phyloP scores from a whole-genome alignment of 2,797 vertebrate genomes.

The Acanthopagrus latus region DNA sequence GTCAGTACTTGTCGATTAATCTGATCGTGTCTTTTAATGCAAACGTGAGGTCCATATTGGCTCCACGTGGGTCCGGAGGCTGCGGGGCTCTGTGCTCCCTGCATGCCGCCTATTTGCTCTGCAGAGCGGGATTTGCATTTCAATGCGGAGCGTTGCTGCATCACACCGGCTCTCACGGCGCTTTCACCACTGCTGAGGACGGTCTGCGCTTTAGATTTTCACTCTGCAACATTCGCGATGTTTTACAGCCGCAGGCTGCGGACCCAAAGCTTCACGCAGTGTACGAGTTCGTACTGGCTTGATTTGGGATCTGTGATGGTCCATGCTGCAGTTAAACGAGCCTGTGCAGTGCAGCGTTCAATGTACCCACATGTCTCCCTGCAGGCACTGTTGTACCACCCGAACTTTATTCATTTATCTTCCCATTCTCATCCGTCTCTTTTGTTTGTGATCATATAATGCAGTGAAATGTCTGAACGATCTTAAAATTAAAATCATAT shows the following conservation, averaged over 20 bases:
- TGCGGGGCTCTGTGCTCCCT: conserved; percentile 67
- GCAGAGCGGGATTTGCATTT: conserved; percentile 75
- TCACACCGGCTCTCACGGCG: not conserved
- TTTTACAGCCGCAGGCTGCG: not conserved
- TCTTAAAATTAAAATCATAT: not conserved
- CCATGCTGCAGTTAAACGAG: conserved; percentile 1
- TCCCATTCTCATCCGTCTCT: not conserved
- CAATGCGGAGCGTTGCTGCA: conserved; percentile 57
- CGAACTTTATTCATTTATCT: too few species aligned
- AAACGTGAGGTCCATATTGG: conserved; percentile 70
- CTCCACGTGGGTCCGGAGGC: conserved; percentile 65
- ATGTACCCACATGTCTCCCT: not conserved
- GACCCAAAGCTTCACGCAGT: not conserved
- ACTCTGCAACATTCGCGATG: not conserved
- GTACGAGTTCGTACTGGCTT: not conserved
- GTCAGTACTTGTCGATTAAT: not conserved
- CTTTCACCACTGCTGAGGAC: conserved; percentile 31
- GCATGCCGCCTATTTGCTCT: conserved; percentile 75
- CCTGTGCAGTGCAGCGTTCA: not conserved
- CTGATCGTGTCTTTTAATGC: conserved; percentile 68
- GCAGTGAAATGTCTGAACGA: conserved; percentile 1
- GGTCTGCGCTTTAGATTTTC: conserved; percentile 9
- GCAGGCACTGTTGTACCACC: too few species aligned
- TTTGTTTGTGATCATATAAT: not conserved
- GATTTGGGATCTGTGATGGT: not conserved